A percentile compares a stretch with the other conserved stretches of the same genome.
Conservation (phyloP, 1,140 invertebrate genomes). For the Drosophila paulistorum region DNA sequence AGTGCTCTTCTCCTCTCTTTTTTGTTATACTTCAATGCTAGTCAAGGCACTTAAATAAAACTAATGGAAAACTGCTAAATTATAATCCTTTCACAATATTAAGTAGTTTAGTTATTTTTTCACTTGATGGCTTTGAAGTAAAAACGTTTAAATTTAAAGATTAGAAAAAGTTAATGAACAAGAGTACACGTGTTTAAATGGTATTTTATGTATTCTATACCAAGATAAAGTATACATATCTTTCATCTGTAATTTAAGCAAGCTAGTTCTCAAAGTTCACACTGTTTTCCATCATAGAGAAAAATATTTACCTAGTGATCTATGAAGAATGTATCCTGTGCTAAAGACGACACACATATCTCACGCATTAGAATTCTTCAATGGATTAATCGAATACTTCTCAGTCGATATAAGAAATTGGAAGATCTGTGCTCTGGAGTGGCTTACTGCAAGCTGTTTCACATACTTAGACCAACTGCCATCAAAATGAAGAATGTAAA, state of each 20-base stretch:
- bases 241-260: background rate
- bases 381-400: constrained; percentile 5
- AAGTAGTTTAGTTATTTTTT: background rate
- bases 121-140: background rate
- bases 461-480: background rate
- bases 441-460: background rate
- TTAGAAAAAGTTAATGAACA: background rate
- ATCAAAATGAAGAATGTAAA: background rate
- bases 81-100: background rate
- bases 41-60: background rate
- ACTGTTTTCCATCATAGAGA: background rate
- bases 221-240: too few species aligned
- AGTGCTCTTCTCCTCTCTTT: background rate
- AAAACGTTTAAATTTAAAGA: background rate
- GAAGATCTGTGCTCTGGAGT: background rate
- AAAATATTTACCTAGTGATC: background rate
- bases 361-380: background rate
- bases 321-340: background rate
- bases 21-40: background rate
- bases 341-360: background rate
- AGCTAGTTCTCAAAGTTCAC: background rate
- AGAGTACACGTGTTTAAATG: too few species aligned
- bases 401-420: background rate
- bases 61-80: constrained; percentile 1
- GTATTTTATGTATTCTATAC: too few species aligned